Base-by-base conservation (phyloP, 2,797 vertebrate genomes). In the Selene dorsalis region DNA sequence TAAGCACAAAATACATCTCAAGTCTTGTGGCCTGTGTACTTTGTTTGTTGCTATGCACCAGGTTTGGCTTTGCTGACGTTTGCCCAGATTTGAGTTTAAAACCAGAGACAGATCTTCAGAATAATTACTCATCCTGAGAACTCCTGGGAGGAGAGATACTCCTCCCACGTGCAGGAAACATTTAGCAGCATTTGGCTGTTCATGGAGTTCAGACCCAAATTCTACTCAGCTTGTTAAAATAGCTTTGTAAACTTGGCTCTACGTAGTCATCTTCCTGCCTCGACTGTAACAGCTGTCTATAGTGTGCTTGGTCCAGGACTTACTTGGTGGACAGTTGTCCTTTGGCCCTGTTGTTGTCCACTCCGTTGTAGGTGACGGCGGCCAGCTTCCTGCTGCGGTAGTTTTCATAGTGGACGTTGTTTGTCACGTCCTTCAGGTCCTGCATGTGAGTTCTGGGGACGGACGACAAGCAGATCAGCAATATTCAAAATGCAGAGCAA, bases 371-470 rank as follows among this genome's bases (percentile, higher is more conserved):
- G 79, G 98, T 99, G 90, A 99, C 98, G n/a, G 98, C 98, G 2
- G 98, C 98, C 83, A 99, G 93, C 84, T 99, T 99, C 93, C 97
- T 96, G 96, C 98, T 99, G 87, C 98, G 95, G 91, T 99, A 99
- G 94, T 99, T 99, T 91, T 99, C 98, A 69, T 99, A 99, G 92
- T 99, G 98, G 82, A 99, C 97, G 16, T 99, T 99, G 91, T 99
- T 99, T 58, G 98, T 99, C 69, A 99, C 98, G 48, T 99, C 98
- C 94, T 99, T 99, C 87, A 99, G 94, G 89, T 99, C 98, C 92
- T 99, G 98, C 98, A 99, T 99, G 77, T 99, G 98, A 90, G 98
- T 99, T 92, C 98, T 99, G 91, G 4, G 28, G 52, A 53, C 4
- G 6, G n/a, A 78, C 8, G 11, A 50, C 18, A 57, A 24, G 72